These are phyloP conservation scores for Hyles euphorbiae DNA, from an alignment of 1,140 invertebrate species.

Conservation along the genomic window DNA sequence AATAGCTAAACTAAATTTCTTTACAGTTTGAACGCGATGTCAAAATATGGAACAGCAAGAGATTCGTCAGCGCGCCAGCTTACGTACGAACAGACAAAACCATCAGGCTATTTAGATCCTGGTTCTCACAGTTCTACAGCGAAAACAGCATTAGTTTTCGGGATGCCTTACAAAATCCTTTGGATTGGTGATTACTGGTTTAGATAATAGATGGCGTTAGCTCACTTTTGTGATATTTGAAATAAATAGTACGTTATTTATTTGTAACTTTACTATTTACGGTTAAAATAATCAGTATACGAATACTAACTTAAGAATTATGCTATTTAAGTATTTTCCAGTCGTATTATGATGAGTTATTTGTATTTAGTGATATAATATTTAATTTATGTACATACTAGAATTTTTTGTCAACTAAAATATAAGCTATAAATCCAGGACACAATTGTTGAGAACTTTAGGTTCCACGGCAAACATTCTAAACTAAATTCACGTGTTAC, in stretches of 20 bases:
- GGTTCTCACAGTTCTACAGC: slow-evolving; percentile 93
- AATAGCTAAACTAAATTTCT: not conserved
- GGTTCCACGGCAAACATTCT: too few relatives aligned
- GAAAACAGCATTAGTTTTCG: slow-evolving; percentile 81
- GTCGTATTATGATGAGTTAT: not conserved
- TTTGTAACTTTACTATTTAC: too few relatives aligned
- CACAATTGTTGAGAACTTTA: too few relatives aligned
- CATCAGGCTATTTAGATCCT: slow-evolving; percentile 84
- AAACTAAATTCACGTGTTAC: too few relatives aligned
- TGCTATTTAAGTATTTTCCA: not conserved
- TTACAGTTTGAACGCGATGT: slow-evolving; percentile 89
- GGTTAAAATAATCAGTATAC: too few relatives aligned
- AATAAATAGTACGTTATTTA: too few relatives aligned
- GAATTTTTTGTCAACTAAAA: not conserved
- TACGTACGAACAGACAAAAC: slow-evolving; percentile 86
- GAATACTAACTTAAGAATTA: too few relatives aligned
- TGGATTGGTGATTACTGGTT: slow-evolving; percentile 48
- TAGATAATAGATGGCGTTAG: slow-evolving; percentile 3
- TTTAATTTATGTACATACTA: not conserved
- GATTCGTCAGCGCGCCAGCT: slow-evolving; percentile 82
- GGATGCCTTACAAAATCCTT: slow-evolving; percentile 46
- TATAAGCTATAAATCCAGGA: too few relatives aligned
- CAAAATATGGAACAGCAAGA: slow-evolving; percentile 92
- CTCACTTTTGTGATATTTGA: too few relatives aligned
- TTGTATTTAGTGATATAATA: not conserved